phyloP scores from a whole-genome alignment of 2,797 vertebrate genomes.

The Amblyraja radiata region DNA sequence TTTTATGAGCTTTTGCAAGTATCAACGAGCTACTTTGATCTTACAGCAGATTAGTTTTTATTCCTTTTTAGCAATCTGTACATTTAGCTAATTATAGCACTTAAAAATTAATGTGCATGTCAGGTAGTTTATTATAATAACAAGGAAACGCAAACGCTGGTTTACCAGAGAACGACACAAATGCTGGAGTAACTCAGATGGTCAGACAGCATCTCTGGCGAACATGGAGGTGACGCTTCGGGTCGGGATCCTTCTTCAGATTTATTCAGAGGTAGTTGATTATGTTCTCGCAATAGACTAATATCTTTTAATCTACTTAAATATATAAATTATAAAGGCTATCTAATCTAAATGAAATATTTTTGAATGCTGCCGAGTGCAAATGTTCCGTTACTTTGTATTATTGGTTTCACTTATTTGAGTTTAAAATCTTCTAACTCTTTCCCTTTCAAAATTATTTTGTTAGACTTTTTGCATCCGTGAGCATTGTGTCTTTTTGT shows the following conservation, averaged over 20 bases:
- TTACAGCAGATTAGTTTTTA: not conserved
- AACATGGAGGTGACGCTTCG: no score
- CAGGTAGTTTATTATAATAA: no score
- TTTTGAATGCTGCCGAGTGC: not conserved
- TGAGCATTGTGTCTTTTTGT: not conserved
- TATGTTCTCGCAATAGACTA: not conserved
- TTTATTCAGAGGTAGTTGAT: not conserved
- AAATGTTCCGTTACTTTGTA: not conserved
- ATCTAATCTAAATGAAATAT: no score
- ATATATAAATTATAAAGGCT: not conserved
- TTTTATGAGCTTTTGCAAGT: no score
- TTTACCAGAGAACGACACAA: no score
- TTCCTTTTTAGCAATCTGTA: not conserved
- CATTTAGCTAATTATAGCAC: not conserved
- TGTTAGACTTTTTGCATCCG: not conserved
- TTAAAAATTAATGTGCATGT: not conserved
- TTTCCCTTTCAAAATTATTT: not conserved
- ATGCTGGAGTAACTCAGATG: no score
- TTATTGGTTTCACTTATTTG: not conserved
- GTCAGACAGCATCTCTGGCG: no score
- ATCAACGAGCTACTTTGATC: no score
- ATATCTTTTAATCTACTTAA: not conserved
- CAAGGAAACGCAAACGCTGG: no score
- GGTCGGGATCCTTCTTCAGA: no score
- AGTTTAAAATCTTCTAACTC: constrained; percentile 14